Evolutionary conservation across 2,797 vertebrate species (phyloP), one percentile per base, ranked within the genome.

Genomic region (Naso thynnoides): DNA sequence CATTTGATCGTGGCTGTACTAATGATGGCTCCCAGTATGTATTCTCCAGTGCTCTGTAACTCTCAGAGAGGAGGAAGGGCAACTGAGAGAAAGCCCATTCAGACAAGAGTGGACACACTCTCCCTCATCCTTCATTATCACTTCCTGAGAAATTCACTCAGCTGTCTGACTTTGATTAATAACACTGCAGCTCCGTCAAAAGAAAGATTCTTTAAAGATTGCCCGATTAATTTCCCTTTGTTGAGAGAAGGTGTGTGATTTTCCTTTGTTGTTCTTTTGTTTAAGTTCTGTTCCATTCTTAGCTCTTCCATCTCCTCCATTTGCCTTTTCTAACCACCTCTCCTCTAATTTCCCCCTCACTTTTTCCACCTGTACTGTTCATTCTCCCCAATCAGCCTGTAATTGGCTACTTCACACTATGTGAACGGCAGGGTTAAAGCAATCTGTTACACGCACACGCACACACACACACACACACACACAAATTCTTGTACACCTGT

Each of bases 61-160:
- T 63, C 16, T 21, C 1, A 39, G 53, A 27, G 58, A 13, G 13
- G 49, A 77, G 38, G 33, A 61, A 52, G 70, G n/a, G 72, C 76
- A 76, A 50, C 53, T 62, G 29, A 45, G 47, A 70, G 50, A 61
- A 47, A 69, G 27, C 50, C 47, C 38, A 66, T 67, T 81, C 68
- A 79, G 71, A 74, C 76, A 71, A 66, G 76, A 70, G 65, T 66
- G 67, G 77, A 81, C 82, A 72, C 29, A 16, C 44, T 52, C 70
- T 72, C 13, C n/a, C 27, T 83, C 76, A 74, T 84, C 71, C 65
- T 67, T 86, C 76, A 89, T 86, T 79, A 87, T 88, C 72, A 63
- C 72, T 70, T 49, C 49, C 42, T 65, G 24, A 84, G 78, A 59
- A 56, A 84, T 72, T 83, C 64, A 69, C 73, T 71, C 73, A 56